phyloP scores from a whole-genome alignment of 2,888 invertebrate species.

The Hydraecia micacea region DNA sequence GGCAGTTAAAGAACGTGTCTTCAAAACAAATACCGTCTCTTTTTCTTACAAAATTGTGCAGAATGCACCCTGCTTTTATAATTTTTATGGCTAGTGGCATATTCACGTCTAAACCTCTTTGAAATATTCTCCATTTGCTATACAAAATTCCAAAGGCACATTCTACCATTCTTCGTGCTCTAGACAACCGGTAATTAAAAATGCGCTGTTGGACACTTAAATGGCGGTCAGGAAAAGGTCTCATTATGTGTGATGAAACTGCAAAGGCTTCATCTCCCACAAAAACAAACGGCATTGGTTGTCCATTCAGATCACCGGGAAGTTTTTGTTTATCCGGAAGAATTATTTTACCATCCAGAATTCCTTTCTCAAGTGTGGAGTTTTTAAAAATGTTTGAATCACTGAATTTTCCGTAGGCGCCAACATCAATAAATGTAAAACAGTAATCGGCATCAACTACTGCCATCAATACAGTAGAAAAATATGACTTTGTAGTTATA shows the following conservation, averaged over 20 bases:
- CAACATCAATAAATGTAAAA: slow-evolving; percentile 40
- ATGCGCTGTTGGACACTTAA: slow-evolving; percentile 26
- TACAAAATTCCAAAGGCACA: slow-evolving; percentile 14
- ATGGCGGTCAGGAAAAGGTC: slow-evolving; percentile 20
- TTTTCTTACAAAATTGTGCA: slow-evolving; percentile 40
- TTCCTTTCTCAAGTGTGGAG: slow-evolving; percentile 16
- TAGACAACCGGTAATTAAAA: slow-evolving; percentile 42
- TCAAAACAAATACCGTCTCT: slow-evolving; percentile 38
- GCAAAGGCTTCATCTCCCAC: slow-evolving; percentile 42
- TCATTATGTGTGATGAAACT: slow-evolving; percentile 10
- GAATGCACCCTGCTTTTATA: slow-evolving; percentile 25
- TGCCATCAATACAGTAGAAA: slow-evolving; percentile 41
- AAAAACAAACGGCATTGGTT: slow-evolving; percentile 34
- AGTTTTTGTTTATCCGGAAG: slow-evolving; percentile 26
- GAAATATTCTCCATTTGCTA: slow-evolving; percentile 11
- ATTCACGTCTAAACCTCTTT: slow-evolving; percentile 8
- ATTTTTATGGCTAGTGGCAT: slow-evolving; percentile 11
- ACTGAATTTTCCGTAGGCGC: slow-evolving; percentile 35
- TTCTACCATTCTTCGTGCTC: slow-evolving; percentile 18
- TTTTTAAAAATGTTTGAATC: slow-evolving; percentile 34
- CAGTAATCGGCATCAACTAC: slow-evolving; percentile 37
- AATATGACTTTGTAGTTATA: slow-evolving; percentile 43
- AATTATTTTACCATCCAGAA: background rate
- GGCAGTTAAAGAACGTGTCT: slow-evolving; percentile 36
- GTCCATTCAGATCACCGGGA: slow-evolving; percentile 18